phyloP scores from a whole-genome alignment of 2,888 invertebrate species.

The Drosophila hamatofila region DNA sequence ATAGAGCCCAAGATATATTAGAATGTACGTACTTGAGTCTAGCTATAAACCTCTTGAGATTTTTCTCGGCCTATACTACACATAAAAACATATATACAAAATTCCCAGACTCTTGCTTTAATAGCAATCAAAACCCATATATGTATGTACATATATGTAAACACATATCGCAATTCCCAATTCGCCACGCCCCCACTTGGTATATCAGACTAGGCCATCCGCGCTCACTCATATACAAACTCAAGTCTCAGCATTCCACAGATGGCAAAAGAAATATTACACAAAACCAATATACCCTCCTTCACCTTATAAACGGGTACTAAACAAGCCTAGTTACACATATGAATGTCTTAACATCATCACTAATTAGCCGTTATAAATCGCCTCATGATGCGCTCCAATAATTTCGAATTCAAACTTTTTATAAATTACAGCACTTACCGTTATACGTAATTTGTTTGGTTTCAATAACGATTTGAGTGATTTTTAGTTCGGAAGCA shows the following conservation, averaged over 20 bases:
- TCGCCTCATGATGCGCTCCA: conserved; percentile 47
- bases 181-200: background rate
- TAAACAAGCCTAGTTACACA: background rate
- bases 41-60: background rate
- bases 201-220: too few species aligned
- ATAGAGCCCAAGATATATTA: background rate
- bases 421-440: conserved; percentile 31
- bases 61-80: background rate
- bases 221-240: too few species aligned
- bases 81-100: background rate
- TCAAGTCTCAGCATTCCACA: background rate
- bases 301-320: background rate
- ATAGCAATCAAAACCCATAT: background rate
- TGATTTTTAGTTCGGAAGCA: conserved; percentile 24
- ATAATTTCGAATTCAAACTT: conserved; percentile 24
- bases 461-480: conserved; percentile 11
- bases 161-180: background rate
- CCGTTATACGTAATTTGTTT: conserved; percentile 26
- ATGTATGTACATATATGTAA: background rate
- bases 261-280: background rate
- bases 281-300: background rate
- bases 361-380: background rate
- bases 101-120: background rate
- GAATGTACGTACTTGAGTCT: background rate
- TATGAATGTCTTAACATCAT: background rate